Evolutionary conservation across 2,888 invertebrate species (phyloP), one percentile per base, ranked within the genome.

Genomic region (Scotopteryx bipunctaria): DNA sequence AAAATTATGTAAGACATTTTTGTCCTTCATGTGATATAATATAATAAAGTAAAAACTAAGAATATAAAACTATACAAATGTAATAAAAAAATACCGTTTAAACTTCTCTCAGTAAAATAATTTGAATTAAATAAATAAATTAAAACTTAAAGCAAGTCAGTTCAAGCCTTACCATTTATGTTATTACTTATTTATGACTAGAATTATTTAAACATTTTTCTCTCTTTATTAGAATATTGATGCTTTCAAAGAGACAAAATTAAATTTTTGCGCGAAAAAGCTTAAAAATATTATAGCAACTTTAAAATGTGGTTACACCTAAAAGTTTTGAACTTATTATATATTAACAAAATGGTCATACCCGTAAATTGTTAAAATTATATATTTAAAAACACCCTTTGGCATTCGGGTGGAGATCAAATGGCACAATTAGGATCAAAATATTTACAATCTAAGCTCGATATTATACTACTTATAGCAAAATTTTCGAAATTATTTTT

Each of bases 71-170:
- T 19, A 6, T 4, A 2, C 6, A 19, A 19, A 19, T 8, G 2
- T 23, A 1, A 21, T 21, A 6, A 21, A 21, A 21, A 21, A 1
- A 21, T 21, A 21, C 8, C n/a, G n/a, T 21, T 25, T 27, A 0
- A 11, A 27, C 3, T 27, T n/a, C n/a, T n/a, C n/a, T n/a, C n/a
- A n/a, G n/a, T n/a, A n/a, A 27, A 11, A 11, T 27, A 8, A 11
- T 3, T 11, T 4, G 11, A 25, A 44, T 27, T 15, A 32, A 32
- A 41, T 29, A 27, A 19, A 19, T 33, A 36, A 43, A 48, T 11
- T 21, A 45, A 47, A 57, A 58, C 54, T 58, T 58, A 58, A 55
- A 54, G 53, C 49, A 57, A 61, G 52, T 61, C 61, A 61, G 61
- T 61, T 59, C 50, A 61, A 61, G 57, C 59, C 56, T 58, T 58